Percentiles rank a stretch among this genome's conserved stretches.
Evolutionary conservation across 1,140 invertebrate genomes (phyloP).

Genomic region (Teleopsis dalmanni): DNA sequence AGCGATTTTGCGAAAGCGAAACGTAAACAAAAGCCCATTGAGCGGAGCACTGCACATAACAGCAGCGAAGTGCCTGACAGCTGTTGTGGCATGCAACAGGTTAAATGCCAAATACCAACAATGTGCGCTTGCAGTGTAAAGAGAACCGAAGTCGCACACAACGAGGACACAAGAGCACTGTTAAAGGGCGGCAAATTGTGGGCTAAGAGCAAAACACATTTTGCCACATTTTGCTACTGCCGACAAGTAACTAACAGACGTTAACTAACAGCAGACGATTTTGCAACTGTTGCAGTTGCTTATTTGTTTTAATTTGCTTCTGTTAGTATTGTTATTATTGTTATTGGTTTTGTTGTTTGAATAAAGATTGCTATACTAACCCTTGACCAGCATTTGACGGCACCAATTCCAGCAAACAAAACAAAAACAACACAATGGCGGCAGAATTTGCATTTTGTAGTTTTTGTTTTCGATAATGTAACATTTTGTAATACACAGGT

Average conservation of each 20-base stretch:
- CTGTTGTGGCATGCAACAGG: too few relatives aligned
- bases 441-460: not conserved
- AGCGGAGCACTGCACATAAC: too few relatives aligned
- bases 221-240: not conserved
- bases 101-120: too few relatives aligned
- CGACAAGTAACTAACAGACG: not conserved
- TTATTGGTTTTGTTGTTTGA: too few relatives aligned
- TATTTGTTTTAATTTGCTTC: not conserved
- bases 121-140: too few relatives aligned
- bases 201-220: not conserved
- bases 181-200: not conserved
- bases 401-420: not conserved
- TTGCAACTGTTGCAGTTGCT: not conserved
- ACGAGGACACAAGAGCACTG: too few relatives aligned
- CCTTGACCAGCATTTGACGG: constrained; percentile 11
- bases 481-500: not conserved
- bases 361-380: constrained; percentile 9
- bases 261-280: not conserved
- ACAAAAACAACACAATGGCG: not conserved
- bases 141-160: too few relatives aligned
- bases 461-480: constrained; percentile 1
- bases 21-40: too few relatives aligned
- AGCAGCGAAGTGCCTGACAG: too few relatives aligned
- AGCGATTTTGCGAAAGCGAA: too few relatives aligned
- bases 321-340: not conserved